Evolutionary conservation across 2,113 vertebrate genomes (phyloP), one percentile per base, ranked within the genome.

Genomic region (Sphaerodactylus townsendi): DNA sequence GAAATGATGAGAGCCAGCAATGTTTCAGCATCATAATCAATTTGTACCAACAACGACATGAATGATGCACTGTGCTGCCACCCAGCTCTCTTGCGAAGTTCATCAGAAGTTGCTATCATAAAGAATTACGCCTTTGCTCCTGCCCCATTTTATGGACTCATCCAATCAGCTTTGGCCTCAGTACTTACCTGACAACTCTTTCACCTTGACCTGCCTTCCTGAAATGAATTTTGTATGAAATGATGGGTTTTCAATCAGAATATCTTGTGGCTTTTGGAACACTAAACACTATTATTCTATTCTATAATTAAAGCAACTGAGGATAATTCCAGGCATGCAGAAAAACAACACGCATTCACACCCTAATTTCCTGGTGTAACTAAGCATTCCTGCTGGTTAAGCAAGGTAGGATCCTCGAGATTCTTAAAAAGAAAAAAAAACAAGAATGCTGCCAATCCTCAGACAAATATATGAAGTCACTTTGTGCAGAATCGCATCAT

Each of bases 11-110:
- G 84, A 92, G 88, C 89, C 79, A 1, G 44, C 39, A 1, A 84
- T 53, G 92, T 78, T 82, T 74, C 86, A 92, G 94, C 91, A 91
- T 78, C 91, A 66, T 72, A 79, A 86, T 82, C 89, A 77, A 89
- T 92, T 90, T 91, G 90, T 48, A 86, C 81, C 83, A 68, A 85
- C 82, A 86, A 76, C 59, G 33, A 75, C 0, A 48, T 48, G 85
- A 85, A 0, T 15, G 73, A 69, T 3, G 15, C 81, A 37, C 35
- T 0, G 19, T 2, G 77, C 84, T 84, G 83, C 89, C 88, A 56
- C 0, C 1, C 66, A 39, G 64, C 62, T 25, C 44, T 56, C 81
- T 30, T 1, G 21, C 76, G 15, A 69, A 70, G 79, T 73, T 72
- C 1, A 0, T 30, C 1, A 66, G 0, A 70, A 2, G 65, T 78